phyloP scores from a whole-genome alignment of 2,113 vertebrate genomes.

The Rynchops niger region DNA sequence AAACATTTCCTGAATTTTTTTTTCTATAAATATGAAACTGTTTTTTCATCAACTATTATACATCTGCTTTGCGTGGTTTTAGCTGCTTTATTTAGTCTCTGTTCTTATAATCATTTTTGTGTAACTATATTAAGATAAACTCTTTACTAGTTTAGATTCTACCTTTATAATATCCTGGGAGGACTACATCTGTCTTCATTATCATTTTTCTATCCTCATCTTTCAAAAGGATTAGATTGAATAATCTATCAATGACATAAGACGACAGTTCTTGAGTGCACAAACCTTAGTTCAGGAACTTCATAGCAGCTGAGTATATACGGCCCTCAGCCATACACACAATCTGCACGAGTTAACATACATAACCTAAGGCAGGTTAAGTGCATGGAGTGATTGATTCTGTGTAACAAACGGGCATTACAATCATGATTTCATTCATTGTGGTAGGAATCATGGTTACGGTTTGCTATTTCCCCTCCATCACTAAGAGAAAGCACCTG shows the following conservation, averaged over 20 bases:
- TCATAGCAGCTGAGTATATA: not conserved
- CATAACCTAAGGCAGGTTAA: not conserved
- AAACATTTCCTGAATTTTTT: not conserved
- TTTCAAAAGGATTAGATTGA: not conserved
- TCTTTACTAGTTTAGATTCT: not conserved
- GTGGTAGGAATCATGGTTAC: not conserved
- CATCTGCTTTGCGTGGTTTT: not conserved
- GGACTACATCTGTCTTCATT: conserved; percentile 3
- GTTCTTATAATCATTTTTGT: not conserved
- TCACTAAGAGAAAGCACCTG: not conserved
- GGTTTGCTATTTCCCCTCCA: not conserved
- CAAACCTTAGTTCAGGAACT: not conserved
- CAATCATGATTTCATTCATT: not conserved
- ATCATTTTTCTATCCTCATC: not conserved
- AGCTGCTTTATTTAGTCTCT: not conserved
- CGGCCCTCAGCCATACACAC: not conserved
- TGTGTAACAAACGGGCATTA: not conserved
- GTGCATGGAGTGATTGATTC: not conserved
- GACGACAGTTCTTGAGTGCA: not conserved
- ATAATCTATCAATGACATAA: not conserved
- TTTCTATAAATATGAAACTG: not conserved
- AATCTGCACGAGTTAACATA: not conserved
- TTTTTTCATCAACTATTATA: not conserved
- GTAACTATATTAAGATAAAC: not conserved
- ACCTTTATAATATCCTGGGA: not conserved